These are phyloP conservation scores for Tromatobia lineatoria DNA, from an alignment of 2,888 invertebrate genomes.

Conservation along the genomic window DNA sequence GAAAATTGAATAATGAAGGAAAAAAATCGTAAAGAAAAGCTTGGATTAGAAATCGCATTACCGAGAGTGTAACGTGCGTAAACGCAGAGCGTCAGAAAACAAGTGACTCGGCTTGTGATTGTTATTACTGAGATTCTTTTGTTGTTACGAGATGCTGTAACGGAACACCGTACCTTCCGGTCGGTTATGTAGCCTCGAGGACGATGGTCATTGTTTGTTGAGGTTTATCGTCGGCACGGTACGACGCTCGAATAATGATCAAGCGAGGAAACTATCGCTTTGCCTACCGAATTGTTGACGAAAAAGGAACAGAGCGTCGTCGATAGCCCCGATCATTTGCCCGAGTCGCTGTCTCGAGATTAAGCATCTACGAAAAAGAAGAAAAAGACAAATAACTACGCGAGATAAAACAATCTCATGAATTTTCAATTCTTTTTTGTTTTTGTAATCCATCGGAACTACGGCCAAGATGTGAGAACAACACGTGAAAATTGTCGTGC, in stretches of 20 bases:
- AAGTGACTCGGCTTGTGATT: constrained; percentile 72
- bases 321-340: constrained; percentile 23
- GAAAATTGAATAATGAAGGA: background rate
- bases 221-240: constrained; percentile 6
- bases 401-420: constrained; percentile 37
- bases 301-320: constrained; percentile 18
- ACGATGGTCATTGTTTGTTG: background rate
- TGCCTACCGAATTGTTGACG: constrained; percentile 37
- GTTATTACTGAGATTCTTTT: constrained; percentile 76
- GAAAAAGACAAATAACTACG: constrained; percentile 5
- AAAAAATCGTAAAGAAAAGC: constrained; percentile 21
- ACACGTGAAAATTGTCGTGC: constrained; percentile 6
- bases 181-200: background rate
- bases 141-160: constrained; percentile 76
- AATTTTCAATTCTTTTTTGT: constrained; percentile 46
- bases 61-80: constrained; percentile 47
- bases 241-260: constrained; percentile 47
- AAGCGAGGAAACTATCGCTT: constrained; percentile 44
- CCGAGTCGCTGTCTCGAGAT: constrained; percentile 31
- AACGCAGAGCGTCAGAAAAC: constrained; percentile 65
- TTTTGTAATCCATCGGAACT: constrained; percentile 24
- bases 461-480: constrained; percentile 11
- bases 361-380: constrained; percentile 7
- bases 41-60: constrained; percentile 48
- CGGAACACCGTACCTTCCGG: constrained; percentile 54